Base-by-base conservation (phyloP, 1,140 invertebrate genomes). In the Atta texana region DNA sequence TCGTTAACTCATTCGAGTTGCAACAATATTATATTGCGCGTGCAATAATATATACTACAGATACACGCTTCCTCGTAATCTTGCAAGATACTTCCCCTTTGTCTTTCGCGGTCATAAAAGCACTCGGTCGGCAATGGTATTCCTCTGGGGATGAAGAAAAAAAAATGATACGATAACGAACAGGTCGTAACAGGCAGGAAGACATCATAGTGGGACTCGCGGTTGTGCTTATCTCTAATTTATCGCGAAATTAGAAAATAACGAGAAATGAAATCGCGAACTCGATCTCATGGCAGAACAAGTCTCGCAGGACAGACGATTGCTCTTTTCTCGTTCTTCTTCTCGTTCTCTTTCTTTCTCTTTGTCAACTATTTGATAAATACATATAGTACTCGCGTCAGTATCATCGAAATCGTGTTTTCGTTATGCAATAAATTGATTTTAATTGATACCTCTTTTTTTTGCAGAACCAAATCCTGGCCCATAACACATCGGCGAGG, bases 401-500 rank as follows among this genome's bases (percentile, higher is more conserved):
- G 31, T 31, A 31, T 61, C 21, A 5, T 68, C 12, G 2, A 28
- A 77, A 5, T 61, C n/a, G 44, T 39, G 10, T n/a, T 12, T 28
- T 49, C 18, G 16, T 49, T 31, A 10, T 4, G 39, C 39, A 49
- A 44, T 24, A 39, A 39, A 16, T 39, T 55, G 3, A 71, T 59
- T 21, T 64, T 39, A 28, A 61, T 18, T 57, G 55, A 74, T 51
- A 74, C 14, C 55, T 39, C 34, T 59, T 76, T 91, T 24, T 51
- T 44, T 76, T 92, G 16, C 94, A 97, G 96, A 96, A 95, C 34
- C 93, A 95, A 61, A 92, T 96, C 77, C 90, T 97, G 80, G 95
- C 95, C 76, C 96, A 97, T 88, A 97, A 97, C 92, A 95, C 96
- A 51, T 96, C 96, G n/a, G 96, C 96, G 12, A 96, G 97, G 77